Evolutionary conservation across 2,113 vertebrate species (phyloP), one percentile per base, ranked within the genome.

Genomic region (Archilochus colubris): DNA sequence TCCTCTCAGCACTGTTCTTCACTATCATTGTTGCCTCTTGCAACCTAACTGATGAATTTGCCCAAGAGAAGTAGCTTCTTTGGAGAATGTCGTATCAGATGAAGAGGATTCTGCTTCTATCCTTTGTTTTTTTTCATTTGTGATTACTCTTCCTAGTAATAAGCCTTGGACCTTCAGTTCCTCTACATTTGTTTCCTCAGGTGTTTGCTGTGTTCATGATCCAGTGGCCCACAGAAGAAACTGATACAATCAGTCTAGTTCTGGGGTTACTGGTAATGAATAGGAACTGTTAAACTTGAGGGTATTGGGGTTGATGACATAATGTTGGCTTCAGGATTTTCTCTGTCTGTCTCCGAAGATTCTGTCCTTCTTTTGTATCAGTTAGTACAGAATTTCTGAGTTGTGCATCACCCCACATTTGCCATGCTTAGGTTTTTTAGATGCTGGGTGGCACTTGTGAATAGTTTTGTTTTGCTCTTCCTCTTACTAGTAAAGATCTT

Each of bases 401-500:
- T 44, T 69, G 46, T 66, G 6, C 36, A 74, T 92, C 36, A 27
- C 23, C 12, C 20, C 51, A 12, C 30, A 7, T 28, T 85, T 87
- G 23, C 15, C 72, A 16, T 30, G 7, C 2, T 31, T 61, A 14
- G 0, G 0, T 82, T 85, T 70, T 40, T 8, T n/a, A 30, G 55
- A 25, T 70, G 11, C 21, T 85, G 61, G 5, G 7, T 67, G 51
- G 12, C 21, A 28, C 30, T 62, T 74, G 7, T 38, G 30, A 23
- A 6, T 16, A 28, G 46, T 50, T 91, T 70, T 51, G 14, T 15
- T 89, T 84, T 82, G 25, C 10, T 20, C 4, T 81, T 68, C 31
- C 28, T 43, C 28, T 28, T 67, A 25, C n/a, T 86, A 81, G 63
- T 36, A 10, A 64, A 28, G 16, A 33, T 55, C 21, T 68, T 74